Evolutionary conservation across 2,888 invertebrate genomes (phyloP), one percentile per base, ranked within the genome.

Genomic region (Apodemia mormo): DNA sequence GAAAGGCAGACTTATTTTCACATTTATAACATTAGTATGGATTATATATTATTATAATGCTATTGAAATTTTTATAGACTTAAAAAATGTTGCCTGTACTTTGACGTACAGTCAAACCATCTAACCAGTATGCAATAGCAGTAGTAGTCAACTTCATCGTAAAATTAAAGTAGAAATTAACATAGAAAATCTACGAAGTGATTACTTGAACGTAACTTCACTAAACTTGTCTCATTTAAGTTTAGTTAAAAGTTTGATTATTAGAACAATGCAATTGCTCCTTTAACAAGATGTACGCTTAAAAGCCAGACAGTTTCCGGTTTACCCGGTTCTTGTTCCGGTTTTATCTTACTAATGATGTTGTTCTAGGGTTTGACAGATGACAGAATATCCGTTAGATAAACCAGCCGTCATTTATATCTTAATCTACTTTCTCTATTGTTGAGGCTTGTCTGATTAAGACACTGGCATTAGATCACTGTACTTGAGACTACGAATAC

Each of bases 341-440:
- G 52, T 54, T 54, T 54, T 54, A 54, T 54, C 52, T 54, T 54
- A 54, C 61, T 64, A 64, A 64, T 37, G 61, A 64, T 37, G 61
- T 14, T 37, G 61, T 14, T 64, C 7, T 61, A 14, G 58, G 14
- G n/a, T 52, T 52, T 52, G 52, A 52, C 52, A 52, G 52, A 52
- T 52, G n/a, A 52, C 52, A 52, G 52, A 52, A 52, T n/a, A n/a
- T 52, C n/a, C 14, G 52, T 52, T 7, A 52, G 52, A 52, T 52
- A 52, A 52, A 52, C 52, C 52, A 14, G 52, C 52, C 52, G 52
- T 52, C n/a, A 52, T 5, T 52, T n/a, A 7, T 52, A 52, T 52
- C n/a, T 52, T 52, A 52, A 52, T 52, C 52, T n/a, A 7, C n/a
- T 52, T 52, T 52, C 52, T n/a, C 52, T 52, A 52, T 52, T 52